Evolutionary conservation across 2,113 vertebrate species (phyloP), one percentile per base, ranked within the genome.

Genomic region (Argyrosomus japonicus): DNA sequence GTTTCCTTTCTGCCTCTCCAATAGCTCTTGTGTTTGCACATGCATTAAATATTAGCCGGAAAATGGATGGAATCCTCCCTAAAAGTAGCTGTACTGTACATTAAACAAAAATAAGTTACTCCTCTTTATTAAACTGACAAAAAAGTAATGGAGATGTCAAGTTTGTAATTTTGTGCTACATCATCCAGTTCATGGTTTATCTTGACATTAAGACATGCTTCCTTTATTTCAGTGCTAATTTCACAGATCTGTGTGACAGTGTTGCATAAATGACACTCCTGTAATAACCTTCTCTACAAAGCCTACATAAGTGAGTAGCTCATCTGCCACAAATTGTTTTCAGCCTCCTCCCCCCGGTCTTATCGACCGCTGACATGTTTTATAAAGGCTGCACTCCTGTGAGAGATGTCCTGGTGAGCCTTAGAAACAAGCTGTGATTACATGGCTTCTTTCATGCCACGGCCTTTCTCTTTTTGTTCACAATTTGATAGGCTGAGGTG

Each of bases 331-430:
- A 81, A 67, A 81, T 69, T 75, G 81, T 78, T 88, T 84, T 71
- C 64, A 83, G 51, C 68, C 56, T 54, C 73, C 75, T 70, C n/a
- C 51, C 29, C 47, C 71, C 5, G 5, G 56, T 61, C 68, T 64
- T 68, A 87, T 90, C 53, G 18, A 89, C 71, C 70, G 7, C 80
- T 82, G 87, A 79, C 89, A 91, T 91, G 87, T 82, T 91, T 84
- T 64, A 86, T 84, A 70, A 79, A 83, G 79, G 81, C 83, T 48
- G 68, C 51, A 6, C 77, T 87, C 58, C 82, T 61, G 68, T 83
- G 84, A 47, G 58, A 88, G 61, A 82, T 79, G 82, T 79, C 83
- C 85, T 50, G 62, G 45, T 21, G 71, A 11, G 40, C 48, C 61
- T 61, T 70, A 87, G 83, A 76, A 86, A 82, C 77, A 75, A 77